A percentile compares a stretch with the other conserved stretches of the same genome.
phyloP scores from a whole-genome alignment of 2,797 vertebrate genomes.

The Tarsius wallacei region DNA sequence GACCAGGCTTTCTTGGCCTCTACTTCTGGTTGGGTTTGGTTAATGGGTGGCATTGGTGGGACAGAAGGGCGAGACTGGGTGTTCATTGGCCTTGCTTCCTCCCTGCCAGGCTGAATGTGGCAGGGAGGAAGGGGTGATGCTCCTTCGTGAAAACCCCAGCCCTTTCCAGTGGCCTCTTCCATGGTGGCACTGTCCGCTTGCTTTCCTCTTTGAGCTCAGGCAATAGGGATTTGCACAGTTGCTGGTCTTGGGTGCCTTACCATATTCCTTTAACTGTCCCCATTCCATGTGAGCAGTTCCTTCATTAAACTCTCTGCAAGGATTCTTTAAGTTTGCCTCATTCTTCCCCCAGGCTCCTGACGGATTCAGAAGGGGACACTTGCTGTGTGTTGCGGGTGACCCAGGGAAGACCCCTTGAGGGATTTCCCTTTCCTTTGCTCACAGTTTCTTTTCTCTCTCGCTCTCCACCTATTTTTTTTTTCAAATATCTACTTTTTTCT shows the following conservation, averaged over 20 bases:
- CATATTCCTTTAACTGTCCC: neutral
- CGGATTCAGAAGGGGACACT: neutral
- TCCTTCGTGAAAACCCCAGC: neutral
- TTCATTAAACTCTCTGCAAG: neutral
- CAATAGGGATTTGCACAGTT: neutral
- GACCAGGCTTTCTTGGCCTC: neutral
- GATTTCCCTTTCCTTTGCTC: neutral
- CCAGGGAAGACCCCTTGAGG: too few relatives aligned
- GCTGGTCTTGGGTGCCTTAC: neutral
- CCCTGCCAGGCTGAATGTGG: too few relatives aligned
- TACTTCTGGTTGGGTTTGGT: neutral
- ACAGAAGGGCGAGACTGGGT: neutral
- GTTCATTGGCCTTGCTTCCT: neutral
- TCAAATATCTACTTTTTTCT: too few relatives aligned
- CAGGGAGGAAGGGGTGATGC: neutral
- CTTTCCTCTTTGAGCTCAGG: neutral
- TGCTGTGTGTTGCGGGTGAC: neutral
- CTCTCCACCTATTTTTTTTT: neutral
- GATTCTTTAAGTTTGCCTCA: neutral
- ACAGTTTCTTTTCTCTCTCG: neutral
- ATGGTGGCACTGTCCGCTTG: accelerated
- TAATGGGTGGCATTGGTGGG: neutral
- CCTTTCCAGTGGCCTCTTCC: too few relatives aligned
- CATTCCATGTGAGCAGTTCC: neutral
- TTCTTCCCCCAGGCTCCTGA: neutral